Conservation (phyloP, 1,140 invertebrate species). For the Spodoptera litura region DNA sequence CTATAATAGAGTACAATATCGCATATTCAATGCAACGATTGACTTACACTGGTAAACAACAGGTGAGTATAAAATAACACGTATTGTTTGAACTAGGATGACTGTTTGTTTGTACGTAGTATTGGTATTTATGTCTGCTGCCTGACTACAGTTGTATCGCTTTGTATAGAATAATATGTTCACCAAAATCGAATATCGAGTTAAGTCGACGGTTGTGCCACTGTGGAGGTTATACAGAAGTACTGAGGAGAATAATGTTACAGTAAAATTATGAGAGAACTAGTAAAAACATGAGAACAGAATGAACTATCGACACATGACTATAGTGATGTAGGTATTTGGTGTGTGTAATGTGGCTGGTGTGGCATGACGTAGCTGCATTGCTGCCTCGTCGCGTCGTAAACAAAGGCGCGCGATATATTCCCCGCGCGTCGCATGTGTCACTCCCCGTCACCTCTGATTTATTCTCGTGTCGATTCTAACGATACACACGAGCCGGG, state of each 20-base stretch:
- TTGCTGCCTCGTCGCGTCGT: not conserved
- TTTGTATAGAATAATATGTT: not conserved
- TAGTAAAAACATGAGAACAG: no score
- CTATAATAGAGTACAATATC: slow-evolving; percentile 1
- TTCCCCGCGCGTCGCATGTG: not conserved
- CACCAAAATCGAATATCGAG: no score
- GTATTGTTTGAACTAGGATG: slow-evolving; percentile 31
- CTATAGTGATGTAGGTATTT: no score
- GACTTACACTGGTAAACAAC: slow-evolving; percentile 24
- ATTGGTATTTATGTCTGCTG: slow-evolving; percentile 21
- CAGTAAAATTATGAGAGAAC: no score
- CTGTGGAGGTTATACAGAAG: no score
- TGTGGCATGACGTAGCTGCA: not conserved
- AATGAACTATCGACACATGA: no score
- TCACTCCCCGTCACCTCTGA: slow-evolving; percentile 9
- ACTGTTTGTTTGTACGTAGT: slow-evolving; percentile 9
- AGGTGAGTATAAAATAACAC: slow-evolving; percentile 38
- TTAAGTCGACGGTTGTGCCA: no score
- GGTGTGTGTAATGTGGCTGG: not conserved
- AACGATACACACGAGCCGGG: not conserved
- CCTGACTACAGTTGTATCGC: not conserved
- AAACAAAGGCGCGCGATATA: slow-evolving; percentile 3
- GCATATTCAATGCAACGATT: not conserved
- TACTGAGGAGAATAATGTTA: no score
- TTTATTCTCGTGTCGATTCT: not conserved